Percentiles rank a stretch among this genome's conserved stretches.
Conservation (phyloP, 2,113 vertebrate genomes). For the Sminthopsis crassicaudata region DNA sequence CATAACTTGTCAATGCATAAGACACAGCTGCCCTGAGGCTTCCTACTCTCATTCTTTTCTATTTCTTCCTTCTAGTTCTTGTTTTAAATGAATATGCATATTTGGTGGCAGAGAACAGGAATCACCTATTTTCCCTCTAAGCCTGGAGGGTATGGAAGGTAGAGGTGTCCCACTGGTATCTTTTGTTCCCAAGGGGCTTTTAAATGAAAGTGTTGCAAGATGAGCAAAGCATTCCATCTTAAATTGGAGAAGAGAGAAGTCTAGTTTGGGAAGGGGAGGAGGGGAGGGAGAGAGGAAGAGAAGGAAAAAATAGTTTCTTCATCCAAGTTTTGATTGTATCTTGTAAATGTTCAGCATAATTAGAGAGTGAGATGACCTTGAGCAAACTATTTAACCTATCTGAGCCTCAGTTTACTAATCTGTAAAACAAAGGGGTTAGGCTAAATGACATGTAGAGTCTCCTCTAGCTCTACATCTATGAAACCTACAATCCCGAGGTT, state of each 20-base stretch:
- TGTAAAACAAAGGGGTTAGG: not conserved
- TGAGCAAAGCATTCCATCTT: not conserved
- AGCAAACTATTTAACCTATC: not conserved
- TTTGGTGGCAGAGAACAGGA: slow-evolving; percentile 34
- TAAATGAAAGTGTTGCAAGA: not conserved
- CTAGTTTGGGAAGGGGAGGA: not conserved
- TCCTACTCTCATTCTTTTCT: slow-evolving; percentile 14
- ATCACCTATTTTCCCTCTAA: slow-evolving; percentile 4
- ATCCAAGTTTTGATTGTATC: not conserved
- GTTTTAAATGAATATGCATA: slow-evolving; percentile 35
- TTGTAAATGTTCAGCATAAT: not conserved
- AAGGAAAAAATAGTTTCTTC: not conserved
- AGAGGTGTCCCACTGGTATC: not conserved
- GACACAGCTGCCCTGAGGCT: not conserved
- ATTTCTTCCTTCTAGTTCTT: not conserved
- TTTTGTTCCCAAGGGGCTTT: not conserved
- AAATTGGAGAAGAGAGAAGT: not conserved
- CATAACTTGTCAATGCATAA: slow-evolving; percentile 10
- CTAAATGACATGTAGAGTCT: not conserved
- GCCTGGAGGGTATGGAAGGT: not conserved
- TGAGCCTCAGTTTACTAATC: not conserved
- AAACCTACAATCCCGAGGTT: not conserved
- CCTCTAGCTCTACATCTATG: not conserved
- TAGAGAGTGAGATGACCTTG: not conserved
- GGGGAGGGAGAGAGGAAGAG: too few species aligned